A percentile compares a stretch with the other conserved stretches of the same genome.
Conservation (phyloP, 2,888 invertebrate genomes). For the Rhagium mordax region DNA sequence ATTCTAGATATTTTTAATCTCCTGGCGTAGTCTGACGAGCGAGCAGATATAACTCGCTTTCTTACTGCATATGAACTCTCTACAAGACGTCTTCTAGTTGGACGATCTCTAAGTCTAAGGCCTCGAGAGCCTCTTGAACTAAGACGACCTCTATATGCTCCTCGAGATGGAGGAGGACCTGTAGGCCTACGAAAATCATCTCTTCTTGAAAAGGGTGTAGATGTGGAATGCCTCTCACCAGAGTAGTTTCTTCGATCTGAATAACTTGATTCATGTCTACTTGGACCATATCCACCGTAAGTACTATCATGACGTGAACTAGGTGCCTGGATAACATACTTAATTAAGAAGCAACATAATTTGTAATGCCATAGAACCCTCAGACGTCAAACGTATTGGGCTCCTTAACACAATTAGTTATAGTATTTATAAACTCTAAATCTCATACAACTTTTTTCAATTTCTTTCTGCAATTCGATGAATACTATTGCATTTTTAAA, state of each 20-base stretch:
- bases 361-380: conserved; percentile 46
- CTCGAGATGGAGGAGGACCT: conserved; percentile 60
- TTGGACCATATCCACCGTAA: conserved; percentile 65
- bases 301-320: conserved; percentile 65
- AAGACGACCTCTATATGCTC: conserved; percentile 66
- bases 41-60: conserved; percentile 69
- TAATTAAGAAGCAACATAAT: conserved; percentile 51
- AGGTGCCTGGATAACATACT: conserved; percentile 67
- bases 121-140: conserved; percentile 71
- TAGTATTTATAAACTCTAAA: conserved; percentile 12
- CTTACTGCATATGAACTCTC: conserved; percentile 74
- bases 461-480: conserved; percentile 9
- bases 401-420: neutral
- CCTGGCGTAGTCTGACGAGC: conserved; percentile 67
- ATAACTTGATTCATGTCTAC: conserved; percentile 74
- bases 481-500: conserved; percentile 18
- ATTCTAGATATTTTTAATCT: conserved; percentile 68
- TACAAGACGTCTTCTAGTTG: conserved; percentile 73
- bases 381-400: conserved; percentile 61
- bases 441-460: conserved; percentile 8
- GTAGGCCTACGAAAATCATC: conserved; percentile 68
- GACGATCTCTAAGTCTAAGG: conserved; percentile 71
- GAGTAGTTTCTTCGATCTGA: conserved; percentile 74
- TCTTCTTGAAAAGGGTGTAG: conserved; percentile 60
- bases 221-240: conserved; percentile 65